phyloP scores from a whole-genome alignment of 2,888 invertebrate genomes.

The Diarsia brunnea region DNA sequence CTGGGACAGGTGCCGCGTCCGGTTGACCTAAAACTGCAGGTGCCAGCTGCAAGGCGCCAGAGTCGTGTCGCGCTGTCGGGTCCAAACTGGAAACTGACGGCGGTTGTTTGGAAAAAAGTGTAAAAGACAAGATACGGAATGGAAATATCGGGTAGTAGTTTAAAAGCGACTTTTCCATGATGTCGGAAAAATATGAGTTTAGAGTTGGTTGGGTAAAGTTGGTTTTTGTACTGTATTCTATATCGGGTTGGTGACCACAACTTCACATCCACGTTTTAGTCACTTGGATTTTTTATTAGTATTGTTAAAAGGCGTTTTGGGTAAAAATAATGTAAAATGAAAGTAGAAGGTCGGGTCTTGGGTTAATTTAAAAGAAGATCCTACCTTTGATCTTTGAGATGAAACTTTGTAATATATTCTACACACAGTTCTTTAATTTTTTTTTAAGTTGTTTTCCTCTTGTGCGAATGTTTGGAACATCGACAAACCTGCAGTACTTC shows the following conservation, averaged over 20 bases:
- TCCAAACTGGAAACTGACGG: conserved; percentile 54
- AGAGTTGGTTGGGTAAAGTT: background rate
- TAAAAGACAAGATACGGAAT: background rate
- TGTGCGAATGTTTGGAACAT: too few relatives aligned
- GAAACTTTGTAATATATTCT: background rate
- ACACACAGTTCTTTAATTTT: too few relatives aligned
- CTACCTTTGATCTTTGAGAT: conserved; percentile 7
- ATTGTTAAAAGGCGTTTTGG: background rate
- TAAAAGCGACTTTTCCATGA: background rate
- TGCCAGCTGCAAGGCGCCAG: conserved; percentile 81
- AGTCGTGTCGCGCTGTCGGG: conserved; percentile 69
- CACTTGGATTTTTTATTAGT: background rate
- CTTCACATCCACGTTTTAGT: background rate
- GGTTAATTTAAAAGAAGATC: too few relatives aligned
- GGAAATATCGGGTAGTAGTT: background rate
- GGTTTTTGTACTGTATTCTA: background rate
- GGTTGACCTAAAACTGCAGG: conserved; percentile 88
- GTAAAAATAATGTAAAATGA: background rate
- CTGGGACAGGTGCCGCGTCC: conserved; percentile 76
- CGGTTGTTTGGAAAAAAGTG: conserved; percentile 25
- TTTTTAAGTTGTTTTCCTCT: too few relatives aligned
- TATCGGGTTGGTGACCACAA: background rate
- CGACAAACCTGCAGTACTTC: too few relatives aligned
- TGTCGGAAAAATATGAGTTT: background rate
- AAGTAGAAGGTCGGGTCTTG: too few relatives aligned